These are phyloP conservation scores for Ochotona princeps DNA, from an alignment of 2,113 vertebrate species.

Conservation along the genomic window DNA sequence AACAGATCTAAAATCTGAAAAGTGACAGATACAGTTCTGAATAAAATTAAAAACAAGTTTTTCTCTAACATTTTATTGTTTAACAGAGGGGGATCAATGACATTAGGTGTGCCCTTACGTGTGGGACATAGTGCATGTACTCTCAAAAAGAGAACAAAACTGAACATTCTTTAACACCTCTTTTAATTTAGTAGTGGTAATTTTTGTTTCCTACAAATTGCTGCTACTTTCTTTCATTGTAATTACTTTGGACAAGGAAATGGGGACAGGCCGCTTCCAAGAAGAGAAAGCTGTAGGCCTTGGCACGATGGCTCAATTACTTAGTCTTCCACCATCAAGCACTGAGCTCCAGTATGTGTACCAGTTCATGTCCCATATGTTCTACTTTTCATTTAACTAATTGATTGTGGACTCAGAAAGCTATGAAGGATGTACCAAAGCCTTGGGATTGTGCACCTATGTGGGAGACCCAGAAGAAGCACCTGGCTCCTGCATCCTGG, in stretches of 20 bases:
- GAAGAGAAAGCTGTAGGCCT: background rate
- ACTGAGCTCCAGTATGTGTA: too few relatives aligned
- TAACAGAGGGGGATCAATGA: background rate
- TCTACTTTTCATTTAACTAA: too few relatives aligned
- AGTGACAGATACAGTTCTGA: background rate
- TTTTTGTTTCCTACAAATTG: background rate
- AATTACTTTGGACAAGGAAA: background rate
- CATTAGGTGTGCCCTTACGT: background rate
- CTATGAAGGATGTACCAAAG: too few relatives aligned
- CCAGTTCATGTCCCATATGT: too few relatives aligned
- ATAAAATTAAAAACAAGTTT: background rate
- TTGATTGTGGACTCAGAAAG: too few relatives aligned
- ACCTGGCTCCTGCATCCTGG: too few relatives aligned
- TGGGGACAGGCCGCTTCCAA: background rate
- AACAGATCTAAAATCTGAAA: background rate
- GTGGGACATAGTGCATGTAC: rapidly evolving
- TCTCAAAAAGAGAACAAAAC: background rate
- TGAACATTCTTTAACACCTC: background rate
- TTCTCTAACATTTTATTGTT: background rate
- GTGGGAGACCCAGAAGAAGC: too few relatives aligned
- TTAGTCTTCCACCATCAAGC: too few relatives aligned
- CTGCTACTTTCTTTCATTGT: background rate
- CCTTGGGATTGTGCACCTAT: too few relatives aligned
- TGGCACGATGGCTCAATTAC: too few relatives aligned
- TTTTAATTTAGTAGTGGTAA: background rate